Base-by-base conservation (phyloP, 2,888 invertebrate genomes). In the Alitta virens region DNA sequence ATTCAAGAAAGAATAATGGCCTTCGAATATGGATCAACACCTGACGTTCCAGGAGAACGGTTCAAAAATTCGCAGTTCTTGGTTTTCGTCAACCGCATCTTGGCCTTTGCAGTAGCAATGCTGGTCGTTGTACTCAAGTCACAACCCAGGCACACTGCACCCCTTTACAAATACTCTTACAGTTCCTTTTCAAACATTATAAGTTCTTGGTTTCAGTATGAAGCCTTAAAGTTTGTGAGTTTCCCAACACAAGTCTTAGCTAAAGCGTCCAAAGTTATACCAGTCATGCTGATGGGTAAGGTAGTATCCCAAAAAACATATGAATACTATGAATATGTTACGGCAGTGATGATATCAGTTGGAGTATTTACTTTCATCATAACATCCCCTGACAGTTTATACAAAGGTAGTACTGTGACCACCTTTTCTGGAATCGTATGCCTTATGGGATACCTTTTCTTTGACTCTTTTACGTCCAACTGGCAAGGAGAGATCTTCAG, bases 121-220 rank as follows among this genome's bases (percentile, higher is more conserved):
- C 1, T 70, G 67, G 62, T 58, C 21, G 24, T 53, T 16, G 1
- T 38, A 2, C 5, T 66, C 3, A 53, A 55, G 56, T 58, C 65
- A 23, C 79, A 79, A 66, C 78, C 79, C 2, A 66, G 67, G 5
- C 90, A 91, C 75, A 87, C 88, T 25, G 91, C 92, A 59, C 97
- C 99, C 0, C 85, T 96, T 14, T 96, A 94, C 83, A 92, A 94
- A 84, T 98, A 96, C 83, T 90, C 91, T 0, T 98, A 90, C 85
- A 94, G 96, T 78, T 94, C 97, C 2, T 89, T 99, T 75, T 94
- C 96, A 18, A 99, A 99, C 83, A 92, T 98, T 68, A 88, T 99
- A 87, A 96, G 96, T 80, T 95, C 96, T 54, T 99, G 98, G 98
- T 98, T 95, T 83, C 99, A 99, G 83, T 99, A 99, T 81, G 99